Conservation (phyloP, 1,140 invertebrate species). For the Drosophila kepulauana region DNA sequence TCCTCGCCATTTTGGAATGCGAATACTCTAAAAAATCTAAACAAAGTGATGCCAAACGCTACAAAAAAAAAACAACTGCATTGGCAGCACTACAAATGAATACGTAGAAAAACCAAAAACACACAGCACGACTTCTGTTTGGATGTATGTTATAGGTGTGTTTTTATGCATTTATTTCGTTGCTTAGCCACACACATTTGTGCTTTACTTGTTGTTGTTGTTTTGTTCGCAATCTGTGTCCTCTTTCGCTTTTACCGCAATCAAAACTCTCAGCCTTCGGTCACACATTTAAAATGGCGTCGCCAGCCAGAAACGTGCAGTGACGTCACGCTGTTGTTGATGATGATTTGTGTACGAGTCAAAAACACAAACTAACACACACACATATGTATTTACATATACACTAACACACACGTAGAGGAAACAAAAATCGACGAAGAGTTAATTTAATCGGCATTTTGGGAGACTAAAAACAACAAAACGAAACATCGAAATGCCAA, state of each 20-base stretch:
- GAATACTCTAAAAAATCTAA: background rate
- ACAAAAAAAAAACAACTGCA: background rate
- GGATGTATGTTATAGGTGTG: too few relatives aligned
- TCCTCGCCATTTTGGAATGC: background rate
- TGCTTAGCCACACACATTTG: background rate
- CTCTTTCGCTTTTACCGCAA: conserved; percentile 34
- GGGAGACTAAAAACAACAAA: conserved; percentile 35
- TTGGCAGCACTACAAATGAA: background rate
- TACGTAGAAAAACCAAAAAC: background rate
- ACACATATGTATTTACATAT: too few relatives aligned
- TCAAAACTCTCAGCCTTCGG: conserved; percentile 6
- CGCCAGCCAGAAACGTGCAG: conserved; percentile 13
- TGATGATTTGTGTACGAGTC: conserved; percentile 6
- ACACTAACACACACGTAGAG: background rate
- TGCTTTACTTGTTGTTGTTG: background rate
- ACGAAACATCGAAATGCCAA: conserved; percentile 48
- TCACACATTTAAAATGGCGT: conserved; percentile 60
- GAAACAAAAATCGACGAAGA: conserved; percentile 5
- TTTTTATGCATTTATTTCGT: background rate
- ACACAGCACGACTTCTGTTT: background rate
- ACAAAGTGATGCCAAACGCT: background rate
- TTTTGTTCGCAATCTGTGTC: conserved; percentile 17
- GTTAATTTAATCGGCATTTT: conserved; percentile 28
- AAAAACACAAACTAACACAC: conserved; percentile 3
- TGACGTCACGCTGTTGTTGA: conserved; percentile 11